Evolutionary conservation across 2,797 vertebrate genomes (phyloP), one percentile per base, ranked within the genome.

Genomic region (Tachyglossus aculeatus): DNA sequence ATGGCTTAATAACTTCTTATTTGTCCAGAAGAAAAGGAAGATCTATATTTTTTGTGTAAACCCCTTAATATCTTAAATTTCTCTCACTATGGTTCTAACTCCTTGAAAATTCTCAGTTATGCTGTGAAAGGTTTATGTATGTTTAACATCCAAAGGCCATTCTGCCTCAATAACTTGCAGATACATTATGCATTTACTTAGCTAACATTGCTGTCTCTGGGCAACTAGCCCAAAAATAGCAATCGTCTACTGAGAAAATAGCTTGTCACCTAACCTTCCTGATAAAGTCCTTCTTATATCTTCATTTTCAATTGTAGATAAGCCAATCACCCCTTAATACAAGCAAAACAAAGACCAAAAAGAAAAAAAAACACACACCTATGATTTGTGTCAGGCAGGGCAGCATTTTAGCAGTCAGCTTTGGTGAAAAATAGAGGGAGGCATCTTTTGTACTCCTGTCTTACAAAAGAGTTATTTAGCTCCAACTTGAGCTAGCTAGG

Each of bases 261-360:
- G 69, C 63, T 81, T 71, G 80, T 76, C 56, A 87, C 67, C 76
- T 80, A 84, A 34, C 53, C 45, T 78, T 80, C 66, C 72, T 76
- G 64, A 34, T 39, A 43, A 79, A 83, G 48, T 58, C 9, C 80
- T 78, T 72, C 50, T 82, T 53, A 50, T 22, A 64, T 60, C 34
- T 75, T 77, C 60, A 55, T 82, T 88, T 80, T 55, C 48, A 82
- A 70, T 50, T 74, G 67, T 3, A 51, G 14, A 22, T 33, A 77
- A 71, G 77, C 80, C 82, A 86, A 77, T 74, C n/a, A 68, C 63
- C 68, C 65, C 44, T 37, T 67, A 34, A 50, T 40, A 66, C 57
- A 60, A 71, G 57, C 29, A 37, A 55, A 37, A 18, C 7, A 36
- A 6, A 15, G 40, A 24, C 33, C 53, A 53, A 11, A 25, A 54